Conservation (phyloP, 2,888 invertebrate genomes). For the Anodontia alba region DNA sequence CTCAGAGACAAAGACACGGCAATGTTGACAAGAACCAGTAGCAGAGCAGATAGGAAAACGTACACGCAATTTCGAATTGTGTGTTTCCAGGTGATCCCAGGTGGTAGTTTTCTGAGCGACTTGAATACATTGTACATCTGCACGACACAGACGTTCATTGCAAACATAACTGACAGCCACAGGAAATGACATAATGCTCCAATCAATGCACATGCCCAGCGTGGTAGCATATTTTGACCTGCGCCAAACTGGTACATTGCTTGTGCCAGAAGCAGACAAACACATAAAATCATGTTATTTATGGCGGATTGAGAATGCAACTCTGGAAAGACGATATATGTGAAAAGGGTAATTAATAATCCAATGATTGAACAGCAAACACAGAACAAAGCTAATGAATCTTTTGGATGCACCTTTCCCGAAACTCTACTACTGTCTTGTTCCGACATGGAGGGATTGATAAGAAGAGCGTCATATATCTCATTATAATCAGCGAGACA, state of each 20-base stretch:
- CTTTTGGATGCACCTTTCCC: too few species aligned
- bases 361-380: too few species aligned
- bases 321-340: too few species aligned
- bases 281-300: too few species aligned
- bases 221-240: background rate
- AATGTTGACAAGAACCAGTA: background rate
- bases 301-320: too few species aligned
- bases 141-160: background rate
- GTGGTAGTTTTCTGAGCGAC: background rate
- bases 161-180: background rate
- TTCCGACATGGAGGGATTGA: too few species aligned
- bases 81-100: background rate
- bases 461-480: too few species aligned
- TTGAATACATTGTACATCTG: background rate
- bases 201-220: background rate
- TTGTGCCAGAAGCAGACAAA: background rate
- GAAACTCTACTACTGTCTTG: too few species aligned
- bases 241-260: background rate
- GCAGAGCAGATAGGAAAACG: background rate
- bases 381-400: too few species aligned
- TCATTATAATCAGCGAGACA: too few species aligned
- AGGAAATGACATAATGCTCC: background rate
- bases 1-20: background rate
- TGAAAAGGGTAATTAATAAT: too few species aligned
- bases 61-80: background rate